Evolutionary conservation across 2,888 invertebrate genomes (phyloP).

Genomic region (Lydus trimaculatus): DNA sequence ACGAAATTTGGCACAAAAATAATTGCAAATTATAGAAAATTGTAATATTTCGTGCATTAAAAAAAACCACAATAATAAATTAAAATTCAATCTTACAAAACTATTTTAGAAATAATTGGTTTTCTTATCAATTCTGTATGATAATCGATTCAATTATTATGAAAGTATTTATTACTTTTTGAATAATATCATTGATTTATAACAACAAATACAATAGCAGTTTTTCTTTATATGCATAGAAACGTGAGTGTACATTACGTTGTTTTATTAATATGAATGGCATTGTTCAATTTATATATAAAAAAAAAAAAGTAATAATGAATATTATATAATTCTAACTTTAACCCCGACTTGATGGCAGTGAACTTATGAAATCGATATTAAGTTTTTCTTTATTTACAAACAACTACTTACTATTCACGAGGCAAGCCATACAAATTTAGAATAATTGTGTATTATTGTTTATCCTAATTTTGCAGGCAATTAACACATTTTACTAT

Average conservation of each 20-base stretch:
- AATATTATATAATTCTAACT: background rate
- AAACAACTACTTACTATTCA: background rate
- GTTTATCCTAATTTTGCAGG: background rate
- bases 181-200: background rate
- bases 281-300: background rate
- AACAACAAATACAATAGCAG: background rate
- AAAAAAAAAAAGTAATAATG: background rate
- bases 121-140: background rate
- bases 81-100: background rate
- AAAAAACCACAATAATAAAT: background rate
- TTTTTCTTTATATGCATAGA: background rate
- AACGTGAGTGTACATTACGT: background rate
- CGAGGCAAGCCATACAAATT: background rate
- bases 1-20: background rate
- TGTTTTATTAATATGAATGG: background rate
- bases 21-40: background rate
- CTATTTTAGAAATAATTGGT: background rate
- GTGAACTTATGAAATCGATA: background rate
- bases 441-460: background rate
- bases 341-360: background rate
- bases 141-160: background rate
- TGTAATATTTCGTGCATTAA: background rate
- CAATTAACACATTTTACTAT: conserved; percentile 7
- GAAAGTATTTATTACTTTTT: background rate
- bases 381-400: background rate